These are phyloP conservation scores for Cettia cetti DNA, from an alignment of 2,113 vertebrate genomes.

Conservation along the genomic window DNA sequence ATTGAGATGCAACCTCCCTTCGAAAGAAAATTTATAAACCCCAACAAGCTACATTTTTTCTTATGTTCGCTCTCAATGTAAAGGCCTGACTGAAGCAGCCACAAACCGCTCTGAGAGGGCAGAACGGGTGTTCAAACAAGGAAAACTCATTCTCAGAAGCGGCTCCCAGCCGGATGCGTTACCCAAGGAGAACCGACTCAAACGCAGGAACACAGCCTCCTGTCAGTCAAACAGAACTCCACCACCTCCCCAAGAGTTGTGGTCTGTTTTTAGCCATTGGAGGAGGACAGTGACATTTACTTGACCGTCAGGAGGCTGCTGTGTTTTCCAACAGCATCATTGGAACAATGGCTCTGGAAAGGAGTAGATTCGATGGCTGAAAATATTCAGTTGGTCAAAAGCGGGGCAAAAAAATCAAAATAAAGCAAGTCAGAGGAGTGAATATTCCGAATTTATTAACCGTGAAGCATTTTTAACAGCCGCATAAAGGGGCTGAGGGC, in stretches of 20 bases:
- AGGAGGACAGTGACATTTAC: constrained; percentile 52
- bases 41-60: accelerated
- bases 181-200: neutral
- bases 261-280: constrained; percentile 53
- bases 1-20: neutral
- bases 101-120: neutral
- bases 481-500: neutral
- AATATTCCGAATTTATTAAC: neutral
- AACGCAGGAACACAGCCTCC: constrained; percentile 4
- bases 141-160: neutral
- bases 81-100: neutral
- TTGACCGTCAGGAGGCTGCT: constrained; percentile 19
- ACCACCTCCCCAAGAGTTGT: neutral
- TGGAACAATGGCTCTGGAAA: neutral
- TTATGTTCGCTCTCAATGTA: accelerated
- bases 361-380: neutral
- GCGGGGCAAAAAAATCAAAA: neutral
- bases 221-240: constrained; percentile 29
- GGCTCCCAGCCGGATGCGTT: neutral
- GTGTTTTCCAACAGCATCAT: neutral
- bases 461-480: neutral
- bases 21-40: neutral
- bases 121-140: neutral
- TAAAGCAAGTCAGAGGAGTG: neutral
- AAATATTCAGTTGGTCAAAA: neutral